Evolutionary conservation across 1,140 invertebrate genomes (phyloP).

Genomic region (Zaprionus tsacasi): DNA sequence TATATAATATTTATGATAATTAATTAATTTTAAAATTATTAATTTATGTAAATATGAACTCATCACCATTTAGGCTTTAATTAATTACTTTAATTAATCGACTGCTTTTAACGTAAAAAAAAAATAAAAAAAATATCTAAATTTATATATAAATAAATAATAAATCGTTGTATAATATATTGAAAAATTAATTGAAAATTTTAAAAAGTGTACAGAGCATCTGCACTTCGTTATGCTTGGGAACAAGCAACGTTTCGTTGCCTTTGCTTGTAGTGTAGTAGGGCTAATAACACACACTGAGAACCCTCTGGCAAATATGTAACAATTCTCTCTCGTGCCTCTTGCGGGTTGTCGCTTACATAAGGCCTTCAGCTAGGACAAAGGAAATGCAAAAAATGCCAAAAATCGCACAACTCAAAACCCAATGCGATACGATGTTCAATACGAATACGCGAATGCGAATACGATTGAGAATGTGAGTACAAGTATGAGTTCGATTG

Average conservation of each 20-base stretch:
- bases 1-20: too few relatives aligned
- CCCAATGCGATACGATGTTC: conserved; percentile 54
- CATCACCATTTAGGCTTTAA: too few relatives aligned
- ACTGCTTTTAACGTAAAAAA: too few relatives aligned
- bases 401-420: conserved; percentile 81
- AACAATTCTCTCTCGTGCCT: conserved; percentile 71
- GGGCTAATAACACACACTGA: conserved; percentile 59
- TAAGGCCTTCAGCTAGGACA: conserved; percentile 69
- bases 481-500: conserved; percentile 6
- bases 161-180: too few relatives aligned
- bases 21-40: too few relatives aligned
- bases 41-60: too few relatives aligned
- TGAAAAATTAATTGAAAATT: not conserved
- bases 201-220: conserved; percentile 10
- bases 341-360: conserved; percentile 64
- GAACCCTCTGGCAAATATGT: conserved; percentile 59
- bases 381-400: conserved; percentile 82
- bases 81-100: too few relatives aligned
- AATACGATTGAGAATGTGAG: conserved; percentile 7
- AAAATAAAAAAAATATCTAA: too few relatives aligned
- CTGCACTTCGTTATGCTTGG: not conserved
- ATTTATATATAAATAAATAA: too few relatives aligned
- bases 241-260: conserved; percentile 21
- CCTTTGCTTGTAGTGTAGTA: conserved; percentile 18
- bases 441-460: conserved; percentile 5